Conservation (phyloP, 2,888 invertebrate genomes). For the Norana najaformis region DNA sequence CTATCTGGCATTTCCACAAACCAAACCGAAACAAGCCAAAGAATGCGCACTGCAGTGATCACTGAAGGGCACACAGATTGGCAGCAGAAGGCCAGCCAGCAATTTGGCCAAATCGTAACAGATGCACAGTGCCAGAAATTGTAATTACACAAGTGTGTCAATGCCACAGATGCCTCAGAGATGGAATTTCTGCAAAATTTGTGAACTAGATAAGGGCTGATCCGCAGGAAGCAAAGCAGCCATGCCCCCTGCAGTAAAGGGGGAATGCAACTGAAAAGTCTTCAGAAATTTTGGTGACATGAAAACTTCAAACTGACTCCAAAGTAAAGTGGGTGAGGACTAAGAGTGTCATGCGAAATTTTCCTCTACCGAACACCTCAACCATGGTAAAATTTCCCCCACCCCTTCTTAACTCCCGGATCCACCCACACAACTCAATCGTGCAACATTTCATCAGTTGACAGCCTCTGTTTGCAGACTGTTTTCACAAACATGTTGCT, state of each 20-base stretch:
- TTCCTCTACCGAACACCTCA: not conserved
- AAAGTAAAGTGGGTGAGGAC: not conserved
- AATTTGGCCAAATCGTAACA: not conserved
- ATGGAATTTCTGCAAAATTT: not conserved
- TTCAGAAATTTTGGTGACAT: not conserved
- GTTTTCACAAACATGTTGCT: not conserved
- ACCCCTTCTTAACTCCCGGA: not conserved
- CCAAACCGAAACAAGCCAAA: not conserved
- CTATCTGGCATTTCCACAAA: not conserved
- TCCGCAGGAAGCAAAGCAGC: not conserved
- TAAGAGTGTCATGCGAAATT: not conserved
- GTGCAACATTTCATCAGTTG: not conserved
- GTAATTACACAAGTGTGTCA: constrained; percentile 13
- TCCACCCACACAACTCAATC: not conserved
- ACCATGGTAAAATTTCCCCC: not conserved
- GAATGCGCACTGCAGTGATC: not conserved
- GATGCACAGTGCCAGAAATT: not conserved
- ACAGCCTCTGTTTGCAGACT: not conserved
- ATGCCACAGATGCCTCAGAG: not conserved
- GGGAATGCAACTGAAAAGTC: not conserved
- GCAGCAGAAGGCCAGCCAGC: not conserved
- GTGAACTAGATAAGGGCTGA: not conserved
- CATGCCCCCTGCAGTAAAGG: not conserved
- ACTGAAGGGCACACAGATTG: not conserved
- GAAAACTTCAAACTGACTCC: not conserved